These are phyloP conservation scores for Perognathus longimembris DNA, from an alignment of 2,113 vertebrate genomes.

Conservation along the genomic window DNA sequence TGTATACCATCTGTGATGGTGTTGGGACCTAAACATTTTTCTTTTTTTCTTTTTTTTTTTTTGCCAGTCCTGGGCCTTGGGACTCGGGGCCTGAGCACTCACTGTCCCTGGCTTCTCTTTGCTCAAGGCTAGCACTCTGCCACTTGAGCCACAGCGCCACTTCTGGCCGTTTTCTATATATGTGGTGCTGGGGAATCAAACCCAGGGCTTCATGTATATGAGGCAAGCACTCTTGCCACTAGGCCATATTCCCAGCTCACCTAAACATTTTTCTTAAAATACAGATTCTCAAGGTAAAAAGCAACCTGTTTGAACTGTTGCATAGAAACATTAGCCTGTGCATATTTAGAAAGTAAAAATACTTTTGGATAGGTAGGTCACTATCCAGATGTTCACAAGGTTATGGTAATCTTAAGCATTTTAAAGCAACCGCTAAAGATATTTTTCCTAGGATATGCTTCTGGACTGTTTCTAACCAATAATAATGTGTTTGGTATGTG, in stretches of 20 bases:
- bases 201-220: too few species aligned
- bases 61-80: too few species aligned
- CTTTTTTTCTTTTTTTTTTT: too few species aligned
- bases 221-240: too few species aligned
- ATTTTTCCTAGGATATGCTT: neutral
- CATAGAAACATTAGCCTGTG: neutral
- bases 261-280: neutral
- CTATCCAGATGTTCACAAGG: too few species aligned
- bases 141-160: too few species aligned
- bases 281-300: constrained; percentile 24
- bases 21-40: neutral
- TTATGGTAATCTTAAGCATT: neutral
- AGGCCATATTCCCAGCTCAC: too few species aligned
- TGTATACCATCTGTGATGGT: neutral
- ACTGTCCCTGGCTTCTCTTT: too few species aligned
- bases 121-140: too few species aligned
- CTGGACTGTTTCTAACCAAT: neutral
- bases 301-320: neutral
- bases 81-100: too few species aligned
- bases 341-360: constrained; percentile 34
- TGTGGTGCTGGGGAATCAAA: too few species aligned
- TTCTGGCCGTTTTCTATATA: too few species aligned
- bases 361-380: neutral
- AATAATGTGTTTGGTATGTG: neutral
- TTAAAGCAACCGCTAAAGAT: neutral